phyloP scores from a whole-genome alignment of 2,113 vertebrate genomes.

The Callionymus lyra region DNA sequence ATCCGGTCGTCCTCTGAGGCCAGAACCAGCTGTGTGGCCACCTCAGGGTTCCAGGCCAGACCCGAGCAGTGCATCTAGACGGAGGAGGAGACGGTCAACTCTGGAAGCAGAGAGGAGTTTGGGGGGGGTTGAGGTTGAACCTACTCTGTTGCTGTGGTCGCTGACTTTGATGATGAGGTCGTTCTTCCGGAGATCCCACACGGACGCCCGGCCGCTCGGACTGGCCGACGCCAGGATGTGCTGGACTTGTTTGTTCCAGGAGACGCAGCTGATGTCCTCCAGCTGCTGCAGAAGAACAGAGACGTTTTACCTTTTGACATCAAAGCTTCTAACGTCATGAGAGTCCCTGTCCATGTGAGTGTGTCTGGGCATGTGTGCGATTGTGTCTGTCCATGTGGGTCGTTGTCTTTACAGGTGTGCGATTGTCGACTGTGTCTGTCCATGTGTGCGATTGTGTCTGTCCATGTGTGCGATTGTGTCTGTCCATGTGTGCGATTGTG shows the following conservation, averaged over 20 bases:
- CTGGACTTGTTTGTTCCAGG: conserved; percentile 73
- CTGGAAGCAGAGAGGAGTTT: neutral
- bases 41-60: conserved; percentile 90
- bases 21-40: conserved; percentile 91
- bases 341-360: too few species aligned
- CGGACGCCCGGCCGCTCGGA: conserved; percentile 82
- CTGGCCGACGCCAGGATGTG: conserved; percentile 78
- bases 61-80: conserved; percentile 96
- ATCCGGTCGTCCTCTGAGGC: conserved; percentile 90
- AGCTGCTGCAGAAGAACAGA: conserved; percentile 63
- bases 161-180: conserved; percentile 98
- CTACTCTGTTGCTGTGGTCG: conserved; percentile 91
- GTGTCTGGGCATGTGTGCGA: too few species aligned
- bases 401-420: too few species aligned
- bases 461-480: too few species aligned
- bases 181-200: conserved; percentile 96
- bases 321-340: too few species aligned
- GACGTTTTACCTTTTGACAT: too few species aligned
- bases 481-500: too few species aligned
- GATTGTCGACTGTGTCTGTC: too few species aligned
- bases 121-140: neutral
- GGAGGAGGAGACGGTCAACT: neutral
- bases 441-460: too few species aligned
- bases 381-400: too few species aligned
- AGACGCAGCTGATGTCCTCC: conserved; percentile 83